Conservation (phyloP, 1,140 invertebrate genomes). For the Acyrthosiphon pisum region DNA sequence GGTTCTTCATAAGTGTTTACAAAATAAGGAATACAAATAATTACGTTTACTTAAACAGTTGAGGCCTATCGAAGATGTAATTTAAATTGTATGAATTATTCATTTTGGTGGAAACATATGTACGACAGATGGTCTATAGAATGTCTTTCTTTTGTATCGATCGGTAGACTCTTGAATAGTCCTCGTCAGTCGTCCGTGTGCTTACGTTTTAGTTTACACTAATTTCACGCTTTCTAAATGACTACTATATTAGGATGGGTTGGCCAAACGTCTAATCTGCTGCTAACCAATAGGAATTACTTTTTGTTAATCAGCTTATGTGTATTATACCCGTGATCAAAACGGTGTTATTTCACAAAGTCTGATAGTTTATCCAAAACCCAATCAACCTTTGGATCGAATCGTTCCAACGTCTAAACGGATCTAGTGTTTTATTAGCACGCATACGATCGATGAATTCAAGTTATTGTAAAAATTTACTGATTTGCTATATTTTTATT, state of each 20-base stretch:
- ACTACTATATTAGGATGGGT: neutral
- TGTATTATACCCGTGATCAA: neutral
- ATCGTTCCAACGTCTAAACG: neutral
- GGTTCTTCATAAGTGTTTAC: too few relatives aligned
- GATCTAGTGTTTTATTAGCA: neutral
- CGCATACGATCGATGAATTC: neutral
- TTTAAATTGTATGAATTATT: neutral
- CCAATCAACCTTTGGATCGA: neutral
- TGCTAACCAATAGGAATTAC: neutral
- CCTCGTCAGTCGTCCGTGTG: neutral
- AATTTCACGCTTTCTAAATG: neutral
- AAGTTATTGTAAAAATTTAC: neutral
- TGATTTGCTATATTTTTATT: neutral
- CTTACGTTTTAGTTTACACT: neutral
- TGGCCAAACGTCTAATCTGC: neutral
- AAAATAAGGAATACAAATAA: too few relatives aligned
- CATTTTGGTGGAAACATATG: neutral
- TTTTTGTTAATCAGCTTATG: constrained; percentile 6
- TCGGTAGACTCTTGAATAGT: neutral
- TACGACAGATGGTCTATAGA: neutral
- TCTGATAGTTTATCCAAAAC: neutral
- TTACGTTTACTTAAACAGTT: too few relatives aligned
- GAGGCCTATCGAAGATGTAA: too few relatives aligned
- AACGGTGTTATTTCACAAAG: neutral
- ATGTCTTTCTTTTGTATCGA: neutral